Percentiles rank a stretch among this genome's conserved stretches.
Evolutionary conservation across 2,797 vertebrate species (phyloP).

Genomic region (Denticeps clupeoides): DNA sequence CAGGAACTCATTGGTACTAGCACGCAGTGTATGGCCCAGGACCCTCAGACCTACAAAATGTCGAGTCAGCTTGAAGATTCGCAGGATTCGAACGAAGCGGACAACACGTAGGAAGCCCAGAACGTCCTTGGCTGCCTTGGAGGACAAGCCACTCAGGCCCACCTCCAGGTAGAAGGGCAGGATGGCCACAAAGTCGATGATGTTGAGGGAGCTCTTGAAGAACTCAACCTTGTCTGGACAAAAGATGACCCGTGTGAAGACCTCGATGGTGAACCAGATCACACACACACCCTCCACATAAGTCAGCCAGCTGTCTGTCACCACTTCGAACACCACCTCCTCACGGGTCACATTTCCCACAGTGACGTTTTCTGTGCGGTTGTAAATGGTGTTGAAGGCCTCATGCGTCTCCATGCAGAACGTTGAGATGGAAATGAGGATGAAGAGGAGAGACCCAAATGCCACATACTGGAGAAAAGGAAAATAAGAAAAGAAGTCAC

Average conservation of each 20-base stretch:
- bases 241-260: conserved; percentile 89
- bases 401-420: conserved; percentile 99
- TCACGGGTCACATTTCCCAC: conserved; percentile 75
- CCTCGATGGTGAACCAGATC: conserved; percentile 98
- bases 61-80: conserved; percentile 98
- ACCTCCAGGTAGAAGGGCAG: conserved; percentile 98
- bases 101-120: conserved; percentile 96
- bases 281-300: conserved; percentile 97
- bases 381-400: conserved; percentile 93
- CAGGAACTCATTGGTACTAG: conserved; percentile 98
- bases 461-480: conserved; percentile 79
- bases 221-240: conserved; percentile 96
- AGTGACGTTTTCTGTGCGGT: conserved; percentile 84
- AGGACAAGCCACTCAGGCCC: conserved; percentile 89
- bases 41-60: conserved; percentile 95
- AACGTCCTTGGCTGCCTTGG: conserved; percentile 97
- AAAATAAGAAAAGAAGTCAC: conserved; percentile 1
- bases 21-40: conserved; percentile 91
- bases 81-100: conserved; percentile 91
- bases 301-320: conserved; percentile 92
- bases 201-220: conserved; percentile 96
- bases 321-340: conserved; percentile 74
- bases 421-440: conserved; percentile 98
- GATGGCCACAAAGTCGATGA: conserved; percentile 99
- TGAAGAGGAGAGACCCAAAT: conserved; percentile 96